Conservation (phyloP, 2,888 invertebrate species). For the Campoplex capitator region DNA sequence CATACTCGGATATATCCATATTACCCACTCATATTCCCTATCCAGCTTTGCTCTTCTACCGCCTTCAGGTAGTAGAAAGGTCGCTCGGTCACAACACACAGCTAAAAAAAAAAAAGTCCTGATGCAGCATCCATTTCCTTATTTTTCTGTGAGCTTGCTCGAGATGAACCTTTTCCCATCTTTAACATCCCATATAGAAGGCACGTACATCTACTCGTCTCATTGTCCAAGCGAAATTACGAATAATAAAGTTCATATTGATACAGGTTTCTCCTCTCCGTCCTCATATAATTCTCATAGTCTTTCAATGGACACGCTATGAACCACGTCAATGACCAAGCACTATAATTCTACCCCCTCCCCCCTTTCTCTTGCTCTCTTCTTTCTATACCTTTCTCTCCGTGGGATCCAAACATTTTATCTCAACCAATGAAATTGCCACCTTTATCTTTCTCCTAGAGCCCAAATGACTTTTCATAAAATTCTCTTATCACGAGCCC, state of each 20-base stretch:
- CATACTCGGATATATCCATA: not conserved
- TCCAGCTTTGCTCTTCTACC: constrained; percentile 21
- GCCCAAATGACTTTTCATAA: constrained; percentile 52
- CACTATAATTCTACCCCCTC: not conserved
- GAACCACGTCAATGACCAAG: constrained; percentile 4
- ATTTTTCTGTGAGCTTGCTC: constrained; percentile 5
- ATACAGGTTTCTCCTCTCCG: constrained; percentile 14
- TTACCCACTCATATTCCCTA: not conserved
- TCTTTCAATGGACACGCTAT: not conserved
- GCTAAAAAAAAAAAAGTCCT: not conserved
- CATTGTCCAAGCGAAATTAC: constrained; percentile 43
- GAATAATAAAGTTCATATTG: constrained; percentile 34
- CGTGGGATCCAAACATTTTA: constrained; percentile 16
- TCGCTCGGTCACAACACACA: constrained; percentile 49
- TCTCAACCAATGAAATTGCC: constrained; percentile 31
- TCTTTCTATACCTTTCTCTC: not conserved
- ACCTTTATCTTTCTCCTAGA: constrained; percentile 34
- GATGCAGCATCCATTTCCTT: constrained; percentile 38
- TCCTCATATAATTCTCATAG: constrained; percentile 3
- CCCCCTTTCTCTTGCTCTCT: not conserved
- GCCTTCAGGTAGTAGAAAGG: constrained; percentile 47
- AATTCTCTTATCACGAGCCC: constrained; percentile 43
- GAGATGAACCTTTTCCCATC: constrained; percentile 11
- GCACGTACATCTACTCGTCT: not conserved
- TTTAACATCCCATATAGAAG: constrained; percentile 14